Evolutionary conservation across 2,888 invertebrate genomes (phyloP).

Genomic region (Zygogramma bicolorata): DNA sequence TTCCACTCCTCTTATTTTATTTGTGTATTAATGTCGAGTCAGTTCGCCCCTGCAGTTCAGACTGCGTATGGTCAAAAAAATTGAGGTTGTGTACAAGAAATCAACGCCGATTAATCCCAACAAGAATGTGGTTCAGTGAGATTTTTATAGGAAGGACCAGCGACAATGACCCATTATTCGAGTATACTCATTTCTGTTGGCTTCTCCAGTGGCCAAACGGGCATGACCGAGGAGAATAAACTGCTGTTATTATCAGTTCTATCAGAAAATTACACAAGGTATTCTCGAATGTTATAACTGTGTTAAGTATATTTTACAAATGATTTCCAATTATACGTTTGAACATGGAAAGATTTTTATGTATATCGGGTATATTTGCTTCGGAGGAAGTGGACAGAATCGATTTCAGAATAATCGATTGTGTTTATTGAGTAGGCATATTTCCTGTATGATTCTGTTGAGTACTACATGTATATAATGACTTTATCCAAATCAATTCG

Average conservation of each 20-base stretch:
- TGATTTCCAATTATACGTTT: too few relatives aligned
- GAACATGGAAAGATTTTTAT: too few relatives aligned
- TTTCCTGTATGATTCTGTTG: too few relatives aligned
- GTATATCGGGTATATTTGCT: too few relatives aligned
- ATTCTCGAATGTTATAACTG: background rate
- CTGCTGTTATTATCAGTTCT: background rate
- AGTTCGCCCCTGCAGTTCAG: background rate
- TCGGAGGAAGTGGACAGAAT: too few relatives aligned
- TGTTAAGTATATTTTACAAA: too few relatives aligned
- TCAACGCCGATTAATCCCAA: background rate
- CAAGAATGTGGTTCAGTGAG: conserved; percentile 1
- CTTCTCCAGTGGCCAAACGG: background rate
- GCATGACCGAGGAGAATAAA: background rate
- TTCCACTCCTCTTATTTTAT: too few relatives aligned
- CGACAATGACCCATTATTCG: background rate
- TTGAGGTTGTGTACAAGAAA: background rate
- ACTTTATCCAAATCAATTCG: too few relatives aligned
- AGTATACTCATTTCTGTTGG: background rate
- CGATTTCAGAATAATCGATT: too few relatives aligned
- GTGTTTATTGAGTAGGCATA: too few relatives aligned
- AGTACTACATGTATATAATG: too few relatives aligned
- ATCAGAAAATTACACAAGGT: background rate
- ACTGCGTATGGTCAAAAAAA: background rate
- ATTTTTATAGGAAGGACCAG: background rate
- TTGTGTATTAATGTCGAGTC: too few relatives aligned